phyloP scores from a whole-genome alignment of 2,113 vertebrate species.

The Bufo bufo region DNA sequence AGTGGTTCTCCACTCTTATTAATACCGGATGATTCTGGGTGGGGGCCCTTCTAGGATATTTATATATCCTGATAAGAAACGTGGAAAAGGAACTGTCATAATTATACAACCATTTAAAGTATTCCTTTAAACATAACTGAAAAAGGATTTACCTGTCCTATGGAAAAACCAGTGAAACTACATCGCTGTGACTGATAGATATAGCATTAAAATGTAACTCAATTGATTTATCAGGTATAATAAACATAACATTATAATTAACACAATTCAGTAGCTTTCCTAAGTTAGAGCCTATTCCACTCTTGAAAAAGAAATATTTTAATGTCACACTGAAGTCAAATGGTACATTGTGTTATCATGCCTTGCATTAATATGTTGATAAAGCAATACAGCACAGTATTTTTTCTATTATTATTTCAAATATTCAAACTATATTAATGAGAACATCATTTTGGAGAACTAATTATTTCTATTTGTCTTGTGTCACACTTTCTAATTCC shows the following conservation, averaged over 20 bases:
- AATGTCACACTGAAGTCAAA: slow-evolving; percentile 57
- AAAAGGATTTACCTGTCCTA: neutral
- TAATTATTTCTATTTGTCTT: slow-evolving; percentile 99
- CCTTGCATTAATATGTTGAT: slow-evolving; percentile 66
- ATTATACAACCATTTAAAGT: too few relatives aligned
- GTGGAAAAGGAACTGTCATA: too few relatives aligned
- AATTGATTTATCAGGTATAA: neutral
- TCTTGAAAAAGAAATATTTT: slow-evolving; percentile 55
- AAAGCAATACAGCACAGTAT: slow-evolving; percentile 84
- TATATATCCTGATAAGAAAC: too few relatives aligned
- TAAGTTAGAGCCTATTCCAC: neutral
- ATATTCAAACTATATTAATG: slow-evolving; percentile 93
- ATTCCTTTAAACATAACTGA: too few relatives aligned
- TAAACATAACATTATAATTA: neutral
- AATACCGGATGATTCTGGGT: too few relatives aligned
- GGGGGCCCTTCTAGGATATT: too few relatives aligned
- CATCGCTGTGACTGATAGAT: neutral
- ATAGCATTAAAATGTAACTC: neutral
- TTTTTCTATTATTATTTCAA: slow-evolving; percentile 89
- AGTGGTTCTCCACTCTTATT: too few relatives aligned
- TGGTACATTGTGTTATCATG: slow-evolving; percentile 70
- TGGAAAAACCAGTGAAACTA: neutral
- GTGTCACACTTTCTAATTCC: slow-evolving; percentile 99
- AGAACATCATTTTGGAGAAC: slow-evolving; percentile 99
- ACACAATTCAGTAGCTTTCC: neutral